Base-by-base conservation (phyloP, 2,797 vertebrate species). In the Aplochiton taeniatus region DNA sequence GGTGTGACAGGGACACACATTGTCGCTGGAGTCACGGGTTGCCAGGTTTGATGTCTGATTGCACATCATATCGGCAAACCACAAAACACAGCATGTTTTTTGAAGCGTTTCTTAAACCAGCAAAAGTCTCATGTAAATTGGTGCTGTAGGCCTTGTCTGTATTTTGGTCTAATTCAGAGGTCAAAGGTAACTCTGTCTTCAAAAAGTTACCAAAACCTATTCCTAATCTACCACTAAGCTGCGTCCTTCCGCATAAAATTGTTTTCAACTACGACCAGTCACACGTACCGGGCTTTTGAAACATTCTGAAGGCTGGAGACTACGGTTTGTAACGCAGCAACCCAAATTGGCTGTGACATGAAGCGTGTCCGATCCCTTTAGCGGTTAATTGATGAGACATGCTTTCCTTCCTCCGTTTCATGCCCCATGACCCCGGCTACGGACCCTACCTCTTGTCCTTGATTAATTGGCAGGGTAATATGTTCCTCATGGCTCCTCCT, bases 1-100 rank as follows among this genome's bases (percentile, higher is more conserved):
- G 9, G 49, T 69, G 73, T 75, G 78, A 71, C 20, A 71, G 81
- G 85, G 85, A 87, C 11, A 18, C 16, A 83, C 76, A 80, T 48
- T 70, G 56, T 48, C 44, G 9, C 17, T 56, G 50, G 1, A 13
- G 53, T 72, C 43, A 9, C 46, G n/a, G 16, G 1, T 17, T 51
- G 68, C 55, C 64, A 48, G 6, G 68, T 66, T 10, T 19, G 47
- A 51, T 61, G 17, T n/a, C 12, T 10, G 31, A 31, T 7, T 16
- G 60, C 43, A 13, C 1, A 41, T 45, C 16, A 50, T 65, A 48
- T 43, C 58, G 58, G 70, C 44, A 51, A n/a, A 41, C 19, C 47
- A 12, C 58, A 11, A 41, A 31, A 10, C 12, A 4, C 14, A 42
- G 11, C 31, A 41, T n/a, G n/a, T n/a, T n/a, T n/a, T n/a, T n/a